Evolutionary conservation across 92 coral and sea anemone genomes (phyloP), one percentile per base, ranked within the genome.

Genomic region (Porites rus): DNA sequence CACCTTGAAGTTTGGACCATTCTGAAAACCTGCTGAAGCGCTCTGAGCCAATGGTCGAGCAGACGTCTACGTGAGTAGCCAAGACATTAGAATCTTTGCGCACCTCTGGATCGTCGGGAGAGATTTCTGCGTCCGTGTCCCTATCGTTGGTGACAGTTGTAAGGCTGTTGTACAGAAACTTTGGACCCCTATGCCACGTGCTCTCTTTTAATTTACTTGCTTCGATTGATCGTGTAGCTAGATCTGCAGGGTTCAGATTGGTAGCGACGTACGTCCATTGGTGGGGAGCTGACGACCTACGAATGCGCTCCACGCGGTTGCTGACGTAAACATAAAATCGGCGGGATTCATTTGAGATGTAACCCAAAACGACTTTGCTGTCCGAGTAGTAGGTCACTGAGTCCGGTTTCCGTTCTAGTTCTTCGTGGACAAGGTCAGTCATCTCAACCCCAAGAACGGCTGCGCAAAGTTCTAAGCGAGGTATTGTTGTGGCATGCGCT

Each of bases 211-310:
- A 81, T 62, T 90, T 43, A 51, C 77, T 61, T 11, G 93, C 90
- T 10, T 75, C 82, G 10, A 90, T 70, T 24, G 93, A 90, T 60
- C 90, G 65, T 2, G 90, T 86, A 10, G 93, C 93, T 19, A 90
- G 51, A 64, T 86, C 93, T 11, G 93, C 88, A 21, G 93, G 93
- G 54, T 90, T 86, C 24, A 75, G 80, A 77, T 86, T 75, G 14
- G 90, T 90, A 16, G 83, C 77, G 19, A 81, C 88, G 65, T 90
- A 80, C 25, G 53, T 78, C 93, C 93, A 90, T 65, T 90, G 88
- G 12, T 80, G 65, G 9, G 90, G 90, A 16, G 81, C 64, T 9
- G 93, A 85, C 7, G 90, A 53, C 52, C 83, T 86, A 70, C 88
- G 76, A 51, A 80, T 86, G 28, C 84, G 84, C 28, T 85, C 90